Evolutionary conservation across 2,888 invertebrate species (phyloP), one percentile per base, ranked within the genome.

Genomic region (Drosophila hamatofila): DNA sequence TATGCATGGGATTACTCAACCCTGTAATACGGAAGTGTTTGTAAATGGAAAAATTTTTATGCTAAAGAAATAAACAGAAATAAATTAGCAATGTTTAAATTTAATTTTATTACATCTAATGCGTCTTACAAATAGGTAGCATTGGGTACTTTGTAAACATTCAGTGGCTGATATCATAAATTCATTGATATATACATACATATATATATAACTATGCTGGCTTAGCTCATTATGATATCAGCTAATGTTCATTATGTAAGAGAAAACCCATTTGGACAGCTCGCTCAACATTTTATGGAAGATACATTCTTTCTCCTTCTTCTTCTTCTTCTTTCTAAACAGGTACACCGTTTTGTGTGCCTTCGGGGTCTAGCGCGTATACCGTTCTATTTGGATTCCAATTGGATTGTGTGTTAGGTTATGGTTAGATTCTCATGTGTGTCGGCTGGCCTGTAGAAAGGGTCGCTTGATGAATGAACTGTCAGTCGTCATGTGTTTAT

Each of bases 381-480:
- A 42, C 65, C 56, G 37, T 56, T 56, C 51, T 56, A 55, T 55
- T 44, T 30, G 27, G 27, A 56, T 14, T 59, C 64, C 64, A 64
- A 77, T 56, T 72, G 41, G 64, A 62, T 56, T 76, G 73, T 71
- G 74, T 30, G 68, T 64, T 76, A 76, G 73, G 77, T 72, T 76
- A 62, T 74, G 73, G 41, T 56, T 56, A 25, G 37, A 76, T 46
- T 64, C 57, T 56, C 25, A 18, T 27, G 49, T 37, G 25, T 58
- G 35, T 41, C 9, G 9, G 18, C 9, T 23, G 54, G 69, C 25
- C 51, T 42, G 37, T 27, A 33, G 37, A 74, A 76, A 60, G 65
- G 72, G 74, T 77, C 74, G 49, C 39, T 48, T 76, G 76, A 76
- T 73, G 76, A 73, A 73, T 73, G 73, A 73, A 73, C 61, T 73